These are phyloP conservation scores for Chrysolina oricalcia DNA, from an alignment of 2,888 invertebrate genomes.

Conservation along the genomic window DNA sequence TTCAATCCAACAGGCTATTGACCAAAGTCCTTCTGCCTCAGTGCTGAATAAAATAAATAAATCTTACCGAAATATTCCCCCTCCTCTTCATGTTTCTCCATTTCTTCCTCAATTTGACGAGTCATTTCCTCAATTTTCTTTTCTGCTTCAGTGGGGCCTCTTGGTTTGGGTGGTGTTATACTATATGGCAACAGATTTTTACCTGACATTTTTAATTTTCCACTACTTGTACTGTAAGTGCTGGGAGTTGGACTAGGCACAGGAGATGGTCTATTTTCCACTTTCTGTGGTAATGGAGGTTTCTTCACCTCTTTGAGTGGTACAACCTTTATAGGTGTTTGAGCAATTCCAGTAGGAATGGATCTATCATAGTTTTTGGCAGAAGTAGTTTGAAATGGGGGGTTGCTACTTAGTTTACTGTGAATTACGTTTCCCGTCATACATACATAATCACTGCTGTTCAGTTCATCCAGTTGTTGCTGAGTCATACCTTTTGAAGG, in stretches of 20 bases:
- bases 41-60: slow-evolving; percentile 5
- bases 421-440: slow-evolving; percentile 83
- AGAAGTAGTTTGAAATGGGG: slow-evolving; percentile 69
- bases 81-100: slow-evolving; percentile 95
- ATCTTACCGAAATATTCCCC: slow-evolving; percentile 95
- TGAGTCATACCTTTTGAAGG: slow-evolving; percentile 62
- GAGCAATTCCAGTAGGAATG: slow-evolving; percentile 71
- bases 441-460: slow-evolving; percentile 87
- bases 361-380: slow-evolving; percentile 69
- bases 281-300: slow-evolving; percentile 52
- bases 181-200: slow-evolving; percentile 89
- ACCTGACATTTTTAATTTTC: slow-evolving; percentile 72
- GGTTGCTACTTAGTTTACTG: slow-evolving; percentile 71
- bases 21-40: no score
- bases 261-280: slow-evolving; percentile 67
- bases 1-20: no score
- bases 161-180: slow-evolving; percentile 89
- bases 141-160: slow-evolving; percentile 94
- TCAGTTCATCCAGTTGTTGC: slow-evolving; percentile 79
- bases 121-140: slow-evolving; percentile 95
- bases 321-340: slow-evolving; percentile 70
- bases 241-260: slow-evolving; percentile 79
- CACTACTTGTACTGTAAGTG: slow-evolving; percentile 76
- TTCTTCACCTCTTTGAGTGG: slow-evolving; percentile 69
- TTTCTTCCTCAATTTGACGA: slow-evolving; percentile 93